Evolutionary conservation across 1,140 invertebrate genomes (phyloP), one percentile per base, ranked within the genome.

Genomic region (Bombus soroeensis): DNA sequence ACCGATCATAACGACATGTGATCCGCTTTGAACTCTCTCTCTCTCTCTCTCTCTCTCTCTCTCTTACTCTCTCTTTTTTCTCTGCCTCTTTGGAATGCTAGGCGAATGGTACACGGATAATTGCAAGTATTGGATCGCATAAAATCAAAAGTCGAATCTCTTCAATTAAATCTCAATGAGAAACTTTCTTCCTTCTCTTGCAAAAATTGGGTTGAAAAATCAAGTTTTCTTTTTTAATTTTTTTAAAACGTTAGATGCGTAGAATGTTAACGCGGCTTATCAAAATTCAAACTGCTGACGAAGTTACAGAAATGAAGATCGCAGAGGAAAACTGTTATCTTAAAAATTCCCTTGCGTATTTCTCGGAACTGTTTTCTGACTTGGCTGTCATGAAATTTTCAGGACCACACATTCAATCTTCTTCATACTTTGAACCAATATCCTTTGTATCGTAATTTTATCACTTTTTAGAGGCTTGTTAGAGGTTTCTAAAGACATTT

Each of bases 1-100:
- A 85, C 64, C 76, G 76, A 85, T 73, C 75, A 18, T 70, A 32
- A 13, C 76, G 76, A 70, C 72, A 79, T 75, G 75, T 81, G 83
- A 85, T 64, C 43, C 83, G 77, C 59, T 72, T 84, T 79, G n/a
- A 43, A 34, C n/a, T 34, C 32, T 12, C 28, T 0, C 18, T 53
- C 15, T 47, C 15, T 47, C 47, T 1, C 10, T 41, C 12, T 41
- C 10, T 12, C 0, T 18, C 47, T 18, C 47, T 53, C 1, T 22
- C n/a, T n/a, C n/a, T n/a, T n/a, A n/a, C n/a, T n/a, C n/a, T n/a
- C n/a, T n/a, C n/a, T 53, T 53, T 53, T 22, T 18, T 53, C 18
- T 22, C 5, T 53, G 47, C 0, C 6, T 1, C 57, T 39, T 34
- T 8, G 2, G 34, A 57, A 39, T 5, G 3, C 22, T 32, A 2